These are phyloP conservation scores for Drosophila grimshawi DNA, from an alignment of 1,140 invertebrate species.

Conservation along the genomic window DNA sequence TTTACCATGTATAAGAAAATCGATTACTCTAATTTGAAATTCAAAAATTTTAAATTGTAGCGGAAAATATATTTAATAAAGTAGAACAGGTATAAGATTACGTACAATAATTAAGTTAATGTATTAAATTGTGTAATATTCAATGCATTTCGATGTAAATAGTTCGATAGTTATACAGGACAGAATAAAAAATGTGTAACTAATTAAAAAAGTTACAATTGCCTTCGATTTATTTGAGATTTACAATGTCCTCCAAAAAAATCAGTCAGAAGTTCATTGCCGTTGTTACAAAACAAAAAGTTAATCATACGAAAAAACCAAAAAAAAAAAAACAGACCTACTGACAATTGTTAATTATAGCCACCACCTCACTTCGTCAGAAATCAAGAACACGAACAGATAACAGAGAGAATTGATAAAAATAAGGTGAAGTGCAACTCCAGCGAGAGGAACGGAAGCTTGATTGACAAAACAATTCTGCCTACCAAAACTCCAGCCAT, in stretches of 20 bases:
- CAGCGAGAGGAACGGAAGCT: not conserved
- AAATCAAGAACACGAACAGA: conserved; percentile 39
- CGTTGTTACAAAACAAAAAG: conserved; percentile 12
- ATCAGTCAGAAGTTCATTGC: conserved; percentile 38
- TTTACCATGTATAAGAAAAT: not conserved
- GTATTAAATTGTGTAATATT: too few species aligned
- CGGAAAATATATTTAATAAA: not conserved
- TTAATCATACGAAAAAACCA: conserved; percentile 4
- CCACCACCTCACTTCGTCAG: conserved; percentile 25
- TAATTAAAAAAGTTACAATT: too few species aligned
- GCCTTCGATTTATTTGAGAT: not conserved
- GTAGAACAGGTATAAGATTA: not conserved
- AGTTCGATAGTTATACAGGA: too few species aligned
- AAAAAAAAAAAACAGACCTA: conserved; percentile 12
- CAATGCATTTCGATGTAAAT: too few species aligned
- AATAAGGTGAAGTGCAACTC: conserved; percentile 22
- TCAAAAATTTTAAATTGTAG: not conserved
- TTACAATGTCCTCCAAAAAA: not conserved
- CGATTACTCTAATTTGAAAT: not conserved
- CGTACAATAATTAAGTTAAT: not conserved
- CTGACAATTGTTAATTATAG: conserved; percentile 45
- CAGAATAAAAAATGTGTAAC: too few species aligned
- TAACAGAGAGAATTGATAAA: conserved; percentile 43
- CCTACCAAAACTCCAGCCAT: conserved; percentile 23
- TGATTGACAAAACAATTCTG: conserved; percentile 15